A percentile compares a stretch with the other conserved stretches of the same genome.
These are phyloP conservation scores for Petrocephalus sullivani DNA, from an alignment of 2,797 vertebrate genomes.

Conservation along the genomic window DNA sequence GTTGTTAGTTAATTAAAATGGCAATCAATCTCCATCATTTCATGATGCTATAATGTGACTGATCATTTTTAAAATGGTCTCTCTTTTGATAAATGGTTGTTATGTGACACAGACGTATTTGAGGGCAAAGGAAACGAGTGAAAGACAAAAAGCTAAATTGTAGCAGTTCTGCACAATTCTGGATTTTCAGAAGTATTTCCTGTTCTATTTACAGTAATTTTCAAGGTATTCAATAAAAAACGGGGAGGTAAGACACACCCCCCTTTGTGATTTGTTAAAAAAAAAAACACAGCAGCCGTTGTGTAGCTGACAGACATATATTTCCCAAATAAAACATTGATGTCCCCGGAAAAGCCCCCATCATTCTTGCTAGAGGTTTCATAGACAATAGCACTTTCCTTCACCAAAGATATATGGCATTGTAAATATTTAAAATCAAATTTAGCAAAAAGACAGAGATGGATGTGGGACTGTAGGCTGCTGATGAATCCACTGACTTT, in stretches of 20 bases:
- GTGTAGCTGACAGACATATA: conserved; percentile 71
- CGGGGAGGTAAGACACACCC: not conserved
- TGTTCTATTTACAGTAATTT: not conserved
- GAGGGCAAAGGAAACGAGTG: not conserved
- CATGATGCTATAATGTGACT: not conserved
- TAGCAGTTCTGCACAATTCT: not conserved
- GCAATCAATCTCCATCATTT: not conserved
- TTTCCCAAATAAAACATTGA: conserved; percentile 99
- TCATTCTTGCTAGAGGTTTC: conserved; percentile 89
- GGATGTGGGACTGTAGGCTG: conserved; percentile 77
- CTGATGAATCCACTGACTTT: conserved; percentile 63
- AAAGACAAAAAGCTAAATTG: not conserved
- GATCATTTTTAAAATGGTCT: not conserved
- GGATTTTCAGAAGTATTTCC: not conserved
- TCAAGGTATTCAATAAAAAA: not conserved
- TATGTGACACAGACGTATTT: not conserved
- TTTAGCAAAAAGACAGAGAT: conserved; percentile 99
- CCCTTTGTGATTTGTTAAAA: conserved; percentile 37
- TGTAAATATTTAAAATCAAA: conserved; percentile 99
- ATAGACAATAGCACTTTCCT: conserved; percentile 98
- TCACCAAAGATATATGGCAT: conserved; percentile 92
- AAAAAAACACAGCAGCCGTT: conserved; percentile 49
- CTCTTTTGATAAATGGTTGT: not conserved
- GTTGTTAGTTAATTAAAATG: not conserved
- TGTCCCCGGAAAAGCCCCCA: conserved; percentile 89